Evolutionary conservation across 2,888 invertebrate species (phyloP).

Genomic region (Watsonalla binaria): DNA sequence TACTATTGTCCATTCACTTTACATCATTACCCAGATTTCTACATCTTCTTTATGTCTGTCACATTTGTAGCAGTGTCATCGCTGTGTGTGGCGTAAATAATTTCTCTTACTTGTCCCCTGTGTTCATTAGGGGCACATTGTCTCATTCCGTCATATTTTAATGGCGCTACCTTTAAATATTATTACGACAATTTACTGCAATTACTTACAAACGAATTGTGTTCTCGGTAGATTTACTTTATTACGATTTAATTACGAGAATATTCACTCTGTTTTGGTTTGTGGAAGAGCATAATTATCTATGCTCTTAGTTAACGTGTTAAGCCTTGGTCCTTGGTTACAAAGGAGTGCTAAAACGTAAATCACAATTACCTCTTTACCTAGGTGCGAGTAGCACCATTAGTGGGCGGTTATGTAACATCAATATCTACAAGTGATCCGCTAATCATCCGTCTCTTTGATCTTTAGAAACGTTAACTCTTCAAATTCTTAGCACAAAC

Average conservation of each 20-base stretch:
- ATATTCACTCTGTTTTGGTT: neutral
- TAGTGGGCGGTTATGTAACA: constrained; percentile 59
- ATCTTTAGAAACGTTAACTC: constrained; percentile 63
- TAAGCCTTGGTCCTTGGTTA: constrained; percentile 34
- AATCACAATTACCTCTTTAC: constrained; percentile 51
- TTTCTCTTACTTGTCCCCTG: constrained; percentile 54
- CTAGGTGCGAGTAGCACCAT: constrained; percentile 43
- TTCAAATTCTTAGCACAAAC: constrained; percentile 69
- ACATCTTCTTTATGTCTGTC: constrained; percentile 64
- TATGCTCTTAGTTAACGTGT: neutral
- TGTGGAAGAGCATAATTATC: neutral
- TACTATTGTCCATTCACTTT: constrained; percentile 73
- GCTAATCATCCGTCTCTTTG: constrained; percentile 63
- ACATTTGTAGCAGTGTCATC: constrained; percentile 53
- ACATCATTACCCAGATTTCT: constrained; percentile 68
- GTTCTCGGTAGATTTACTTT: constrained; percentile 29
- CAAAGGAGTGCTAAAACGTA: constrained; percentile 64
- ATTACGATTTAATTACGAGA: constrained; percentile 15
- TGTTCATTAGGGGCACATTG: constrained; percentile 68
- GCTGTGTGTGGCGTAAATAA: constrained; percentile 72
- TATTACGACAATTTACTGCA: constrained; percentile 55
- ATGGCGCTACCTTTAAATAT: constrained; percentile 59
- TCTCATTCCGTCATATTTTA: constrained; percentile 58
- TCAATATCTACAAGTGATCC: constrained; percentile 60
- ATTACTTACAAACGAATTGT: constrained; percentile 43